Evolutionary conservation across 2,888 invertebrate species (phyloP), one percentile per base, ranked within the genome.

Genomic region (Caenorhabditis virilis): DNA sequence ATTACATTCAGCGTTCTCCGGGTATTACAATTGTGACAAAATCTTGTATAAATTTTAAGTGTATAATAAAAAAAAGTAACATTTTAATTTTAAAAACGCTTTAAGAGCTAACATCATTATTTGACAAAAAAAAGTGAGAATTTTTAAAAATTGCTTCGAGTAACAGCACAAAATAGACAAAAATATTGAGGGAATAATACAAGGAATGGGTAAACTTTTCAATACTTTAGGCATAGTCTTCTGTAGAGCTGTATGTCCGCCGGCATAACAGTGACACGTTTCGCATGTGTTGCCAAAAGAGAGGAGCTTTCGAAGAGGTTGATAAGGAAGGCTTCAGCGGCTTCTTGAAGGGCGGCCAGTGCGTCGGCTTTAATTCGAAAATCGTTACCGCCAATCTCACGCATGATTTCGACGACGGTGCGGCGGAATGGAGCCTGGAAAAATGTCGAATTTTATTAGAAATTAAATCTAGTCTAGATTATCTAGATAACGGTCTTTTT

Each of bases 391-490:
- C 45, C 39, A 15, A 26, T n/a, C 16, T 53, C 49, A 0, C 30
- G 38, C 9, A 62, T 39, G n/a, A 67, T 55, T 54, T 66, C 66
- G n/a, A 58, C 51, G 1, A 66, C 63, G 1, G 63, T 25, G 18
- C 70, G 53, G 16, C 54, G 57, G 41, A 70, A 67, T 1, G 70
- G 70, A 11, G 66, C 54, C 70, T 70, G 58, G 36, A 63, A 57
- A 15, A 23, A n/a, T 33, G 20, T 35, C 6, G 30, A 11, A 15
- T 4, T 2, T 25, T 25, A 4, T 46, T 46, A 16, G 9, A 25
- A 16, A 30, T 20, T 20, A 18, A 33, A 15, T 39, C 43, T 23
- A 25, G 18, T 38, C 23, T 9, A 41, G 9, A 2, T 11, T 11
- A 15, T 1, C 6, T 11, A 26, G 3, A 30, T n/a, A 38, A 54